Evolutionary conservation across 2,113 vertebrate genomes (phyloP).

Genomic region (Hiodon alosoides): DNA sequence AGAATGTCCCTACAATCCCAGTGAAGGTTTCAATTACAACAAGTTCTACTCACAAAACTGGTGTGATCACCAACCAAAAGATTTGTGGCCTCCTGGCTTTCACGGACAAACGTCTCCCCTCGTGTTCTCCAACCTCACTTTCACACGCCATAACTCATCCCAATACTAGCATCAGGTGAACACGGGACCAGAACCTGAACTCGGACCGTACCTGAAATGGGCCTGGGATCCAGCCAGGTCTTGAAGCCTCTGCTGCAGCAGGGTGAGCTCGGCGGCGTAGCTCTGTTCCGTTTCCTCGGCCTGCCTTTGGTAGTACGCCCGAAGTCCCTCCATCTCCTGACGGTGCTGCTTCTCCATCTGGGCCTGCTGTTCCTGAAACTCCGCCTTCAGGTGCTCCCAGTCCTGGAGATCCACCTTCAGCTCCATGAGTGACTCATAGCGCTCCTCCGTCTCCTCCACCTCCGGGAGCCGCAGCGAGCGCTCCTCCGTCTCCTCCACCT

Average conservation of each 20-base stretch:
- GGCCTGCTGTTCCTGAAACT: conserved; percentile 50
- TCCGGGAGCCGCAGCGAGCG: conserved; percentile 19
- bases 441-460: conserved; percentile 19
- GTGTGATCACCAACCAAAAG: background rate
- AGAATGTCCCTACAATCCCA: too few relatives aligned
- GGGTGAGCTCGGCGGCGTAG: conserved; percentile 60
- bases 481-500: too few relatives aligned
- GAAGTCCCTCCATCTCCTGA: conserved; percentile 66
- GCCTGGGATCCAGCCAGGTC: conserved; percentile 43
- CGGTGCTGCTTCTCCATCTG: conserved; percentile 68
- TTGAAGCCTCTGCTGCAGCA: conserved; percentile 67
- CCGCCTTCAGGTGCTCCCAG: conserved; percentile 44
- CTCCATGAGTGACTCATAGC: conserved; percentile 28
- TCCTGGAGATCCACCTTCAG: conserved; percentile 42
- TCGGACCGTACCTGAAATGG: conserved; percentile 61
- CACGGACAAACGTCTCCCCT: background rate
- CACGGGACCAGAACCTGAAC: background rate
- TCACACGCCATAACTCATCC: too few relatives aligned
- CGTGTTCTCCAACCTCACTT: too few relatives aligned
- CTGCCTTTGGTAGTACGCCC: conserved; percentile 68
- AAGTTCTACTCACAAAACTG: background rate
- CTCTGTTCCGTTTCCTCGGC: conserved; percentile 69
- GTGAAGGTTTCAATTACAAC: background rate
- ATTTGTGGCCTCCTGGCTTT: background rate
- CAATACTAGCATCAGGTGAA: background rate